phyloP scores from a whole-genome alignment of 2,797 vertebrate species.

The Oreortyx pictus region DNA sequence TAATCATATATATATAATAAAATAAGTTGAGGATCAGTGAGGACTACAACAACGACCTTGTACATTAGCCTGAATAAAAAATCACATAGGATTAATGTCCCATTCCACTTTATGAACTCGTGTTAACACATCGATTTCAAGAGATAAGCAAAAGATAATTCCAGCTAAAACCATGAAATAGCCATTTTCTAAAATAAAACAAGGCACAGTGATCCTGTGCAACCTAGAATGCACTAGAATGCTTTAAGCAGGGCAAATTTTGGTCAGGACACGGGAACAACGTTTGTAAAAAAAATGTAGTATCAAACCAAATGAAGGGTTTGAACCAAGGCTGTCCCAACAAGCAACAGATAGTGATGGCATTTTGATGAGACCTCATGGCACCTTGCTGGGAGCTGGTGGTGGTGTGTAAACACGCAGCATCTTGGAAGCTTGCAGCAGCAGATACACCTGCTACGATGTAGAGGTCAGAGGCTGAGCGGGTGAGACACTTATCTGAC shows the following conservation, averaged over 20 bases:
- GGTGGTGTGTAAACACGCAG: not conserved
- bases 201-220: not conserved
- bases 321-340: not conserved
- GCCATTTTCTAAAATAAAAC: not conserved
- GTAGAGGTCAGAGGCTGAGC: not conserved
- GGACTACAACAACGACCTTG: not conserved
- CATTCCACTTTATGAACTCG: not conserved
- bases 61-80: not conserved
- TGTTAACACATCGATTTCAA: not conserved
- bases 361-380: not conserved
- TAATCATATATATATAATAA: not conserved
- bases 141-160: not conserved
- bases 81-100: not conserved
- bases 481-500: not conserved
- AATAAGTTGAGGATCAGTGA: not conserved
- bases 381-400: not conserved
- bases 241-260: not conserved
- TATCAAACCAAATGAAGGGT: not conserved
- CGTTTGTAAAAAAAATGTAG: not conserved
- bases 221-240: not conserved
- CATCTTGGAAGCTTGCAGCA: not conserved
- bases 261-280: not conserved
- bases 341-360: not conserved
- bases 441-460: not conserved
- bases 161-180: not conserved